These are phyloP conservation scores for Corella eumyota DNA, from an alignment of 23 tunicate genomes.

Conservation along the genomic window DNA sequence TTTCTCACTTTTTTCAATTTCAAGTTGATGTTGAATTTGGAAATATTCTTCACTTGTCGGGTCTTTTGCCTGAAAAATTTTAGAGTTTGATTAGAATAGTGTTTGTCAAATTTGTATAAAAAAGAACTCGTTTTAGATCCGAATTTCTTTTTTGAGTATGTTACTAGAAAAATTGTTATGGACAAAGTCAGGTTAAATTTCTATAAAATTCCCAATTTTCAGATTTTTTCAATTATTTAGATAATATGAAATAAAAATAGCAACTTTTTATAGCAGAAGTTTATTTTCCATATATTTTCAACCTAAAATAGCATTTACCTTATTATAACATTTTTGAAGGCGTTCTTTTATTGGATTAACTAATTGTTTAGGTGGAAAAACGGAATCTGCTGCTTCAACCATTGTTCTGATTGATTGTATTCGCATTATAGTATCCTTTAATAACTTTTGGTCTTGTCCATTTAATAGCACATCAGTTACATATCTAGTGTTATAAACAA, in stretches of 20 bases:
- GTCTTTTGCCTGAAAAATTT: slow-evolving; percentile 39
- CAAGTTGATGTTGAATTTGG: slow-evolving; percentile 19
- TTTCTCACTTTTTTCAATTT: slow-evolving; percentile 26
- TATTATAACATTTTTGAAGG: slow-evolving; percentile 41
- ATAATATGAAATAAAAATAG: too few relatives aligned
- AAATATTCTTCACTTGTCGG: slow-evolving; percentile 57
- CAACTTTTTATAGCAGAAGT: too few relatives aligned
- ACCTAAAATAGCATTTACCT: slow-evolving; percentile 18
- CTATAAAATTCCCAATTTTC: too few relatives aligned
- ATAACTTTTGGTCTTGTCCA: slow-evolving; percentile 36
- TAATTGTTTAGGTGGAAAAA: not conserved
- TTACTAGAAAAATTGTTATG: too few relatives aligned
- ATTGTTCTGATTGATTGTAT: slow-evolving; percentile 53
- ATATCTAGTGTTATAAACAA: too few relatives aligned
- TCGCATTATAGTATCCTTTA: slow-evolving; percentile 43
- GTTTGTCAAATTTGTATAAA: too few relatives aligned
- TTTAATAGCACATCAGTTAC: slow-evolving; percentile 54
- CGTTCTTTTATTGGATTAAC: slow-evolving; percentile 16
- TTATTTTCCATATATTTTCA: too few relatives aligned
- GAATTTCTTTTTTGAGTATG: too few relatives aligned
- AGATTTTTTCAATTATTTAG: too few relatives aligned
- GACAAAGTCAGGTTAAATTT: too few relatives aligned
- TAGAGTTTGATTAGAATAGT: too few relatives aligned
- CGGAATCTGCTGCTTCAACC: slow-evolving; percentile 18
- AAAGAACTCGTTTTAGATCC: too few relatives aligned